phyloP scores from a whole-genome alignment of 35 echinoderm and acorn worm species.

The Ophioderma brevispina region DNA sequence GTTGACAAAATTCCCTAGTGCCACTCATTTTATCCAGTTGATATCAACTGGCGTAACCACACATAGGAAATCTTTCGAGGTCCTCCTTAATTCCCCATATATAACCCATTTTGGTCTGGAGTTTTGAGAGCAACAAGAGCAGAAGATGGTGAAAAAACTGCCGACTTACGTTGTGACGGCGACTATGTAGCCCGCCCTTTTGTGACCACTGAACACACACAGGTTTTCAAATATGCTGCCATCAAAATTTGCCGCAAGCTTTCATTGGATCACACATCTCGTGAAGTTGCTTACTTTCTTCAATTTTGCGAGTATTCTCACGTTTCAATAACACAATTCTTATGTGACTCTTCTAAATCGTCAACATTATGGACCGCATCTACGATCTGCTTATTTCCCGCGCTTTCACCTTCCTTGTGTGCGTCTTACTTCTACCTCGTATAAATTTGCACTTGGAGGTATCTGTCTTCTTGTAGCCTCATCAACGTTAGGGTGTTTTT shows the following conservation, averaged over 20 bases:
- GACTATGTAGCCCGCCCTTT: constrained; percentile 25
- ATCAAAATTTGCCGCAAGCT: constrained; percentile 25
- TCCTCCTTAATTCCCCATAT: constrained; percentile 34
- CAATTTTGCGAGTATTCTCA: too few relatives aligned
- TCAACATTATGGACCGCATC: neutral
- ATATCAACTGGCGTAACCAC: constrained; percentile 37
- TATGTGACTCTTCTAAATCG: neutral
- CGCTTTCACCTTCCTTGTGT: neutral
- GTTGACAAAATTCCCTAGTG: neutral
- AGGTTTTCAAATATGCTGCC: constrained; percentile 31
- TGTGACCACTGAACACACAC: constrained; percentile 45
- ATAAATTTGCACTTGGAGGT: too few relatives aligned
- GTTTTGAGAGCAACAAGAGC: constrained; percentile 18
- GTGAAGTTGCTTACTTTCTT: neutral
- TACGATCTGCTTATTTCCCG: neutral
- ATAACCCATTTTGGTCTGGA: constrained; percentile 30
- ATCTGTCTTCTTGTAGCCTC: too few relatives aligned
- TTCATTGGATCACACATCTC: neutral
- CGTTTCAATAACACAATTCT: too few relatives aligned
- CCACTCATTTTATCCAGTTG: constrained; percentile 23
- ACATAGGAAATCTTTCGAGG: constrained; percentile 25
- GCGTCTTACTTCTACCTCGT: neutral
- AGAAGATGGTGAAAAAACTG: constrained; percentile 27
- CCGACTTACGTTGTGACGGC: constrained; percentile 29
- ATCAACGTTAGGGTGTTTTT: too few relatives aligned